Evolutionary conservation across 1,140 invertebrate species (phyloP).

Genomic region (Ericerus pela): DNA sequence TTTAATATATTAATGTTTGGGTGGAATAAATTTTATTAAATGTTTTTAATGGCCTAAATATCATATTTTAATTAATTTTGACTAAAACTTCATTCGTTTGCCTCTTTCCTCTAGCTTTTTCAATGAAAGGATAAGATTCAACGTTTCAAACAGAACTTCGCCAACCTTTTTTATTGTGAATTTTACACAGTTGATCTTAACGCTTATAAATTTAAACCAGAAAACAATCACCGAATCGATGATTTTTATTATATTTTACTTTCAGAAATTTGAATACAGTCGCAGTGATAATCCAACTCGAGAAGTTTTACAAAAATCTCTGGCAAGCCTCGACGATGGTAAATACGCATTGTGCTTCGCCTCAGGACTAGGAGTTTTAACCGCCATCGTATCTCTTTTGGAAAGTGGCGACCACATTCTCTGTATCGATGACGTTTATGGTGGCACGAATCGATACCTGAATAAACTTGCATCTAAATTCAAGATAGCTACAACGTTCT

Average conservation of each 20-base stretch:
- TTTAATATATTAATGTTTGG: too few species aligned
- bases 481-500: constrained; percentile 58
- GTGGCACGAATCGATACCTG: constrained; percentile 61
- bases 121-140: not conserved
- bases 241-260: constrained; percentile 18
- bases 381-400: constrained; percentile 56
- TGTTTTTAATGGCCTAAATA: too few species aligned
- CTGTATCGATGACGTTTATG: constrained; percentile 87
- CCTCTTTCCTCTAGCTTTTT: not conserved
- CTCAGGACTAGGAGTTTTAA: constrained; percentile 78
- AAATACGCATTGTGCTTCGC: constrained; percentile 76
- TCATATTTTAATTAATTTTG: not conserved
- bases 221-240: not conserved
- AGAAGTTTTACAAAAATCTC: constrained; percentile 69
- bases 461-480: constrained; percentile 46
- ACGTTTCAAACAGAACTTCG: not conserved
- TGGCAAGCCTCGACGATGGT: constrained; percentile 79
- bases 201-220: not conserved
- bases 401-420: constrained; percentile 79
- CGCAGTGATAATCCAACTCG: constrained; percentile 90
- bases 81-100: not conserved
- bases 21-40: too few species aligned
- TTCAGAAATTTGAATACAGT: constrained; percentile 79
- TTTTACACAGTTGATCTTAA: not conserved
- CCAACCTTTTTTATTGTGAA: not conserved